Evolutionary conservation across 1,140 invertebrate genomes (phyloP).

Genomic region (Anoplolepis gracilipes): DNA sequence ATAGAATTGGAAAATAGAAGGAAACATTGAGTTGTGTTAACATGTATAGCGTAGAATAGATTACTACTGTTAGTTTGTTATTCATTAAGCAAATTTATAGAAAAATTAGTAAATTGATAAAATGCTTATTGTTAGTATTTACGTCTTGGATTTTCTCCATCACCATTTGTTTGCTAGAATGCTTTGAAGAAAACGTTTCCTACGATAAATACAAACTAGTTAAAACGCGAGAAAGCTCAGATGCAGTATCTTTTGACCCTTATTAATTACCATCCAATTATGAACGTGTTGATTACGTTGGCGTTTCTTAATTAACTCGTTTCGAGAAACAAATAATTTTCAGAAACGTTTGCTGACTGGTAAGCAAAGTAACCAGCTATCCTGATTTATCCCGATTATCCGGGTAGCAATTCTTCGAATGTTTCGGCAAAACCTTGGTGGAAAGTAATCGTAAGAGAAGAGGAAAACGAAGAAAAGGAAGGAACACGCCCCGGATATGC

Average conservation of each 20-base stretch:
- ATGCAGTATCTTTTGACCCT: conserved; percentile 1
- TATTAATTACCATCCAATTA: conserved; percentile 5
- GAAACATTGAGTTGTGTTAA: conserved; percentile 19
- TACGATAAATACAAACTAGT: neutral
- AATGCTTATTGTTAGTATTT: conserved; percentile 18
- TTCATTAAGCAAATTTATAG: conserved; percentile 35
- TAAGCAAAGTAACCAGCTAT: conserved; percentile 54
- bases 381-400: conserved; percentile 51
- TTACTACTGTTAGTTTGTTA: conserved; percentile 53
- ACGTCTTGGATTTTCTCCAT: conserved; percentile 13
- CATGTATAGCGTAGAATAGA: conserved; percentile 34
- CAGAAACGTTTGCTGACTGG: conserved; percentile 54
- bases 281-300: conserved; percentile 13
- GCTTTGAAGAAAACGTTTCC: neutral
- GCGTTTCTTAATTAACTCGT: conserved; percentile 22
- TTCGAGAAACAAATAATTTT: conserved; percentile 42
- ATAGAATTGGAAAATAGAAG: neutral
- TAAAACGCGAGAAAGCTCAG: conserved; percentile 26
- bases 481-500: conserved; percentile 24
- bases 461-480: neutral
- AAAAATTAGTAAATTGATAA: conserved; percentile 29
- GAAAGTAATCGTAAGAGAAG: neutral
- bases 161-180: neutral
- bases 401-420: conserved; percentile 70
- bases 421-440: conserved; percentile 78